phyloP scores from a whole-genome alignment of 1,140 invertebrate species.

The Micrasema longulum region DNA sequence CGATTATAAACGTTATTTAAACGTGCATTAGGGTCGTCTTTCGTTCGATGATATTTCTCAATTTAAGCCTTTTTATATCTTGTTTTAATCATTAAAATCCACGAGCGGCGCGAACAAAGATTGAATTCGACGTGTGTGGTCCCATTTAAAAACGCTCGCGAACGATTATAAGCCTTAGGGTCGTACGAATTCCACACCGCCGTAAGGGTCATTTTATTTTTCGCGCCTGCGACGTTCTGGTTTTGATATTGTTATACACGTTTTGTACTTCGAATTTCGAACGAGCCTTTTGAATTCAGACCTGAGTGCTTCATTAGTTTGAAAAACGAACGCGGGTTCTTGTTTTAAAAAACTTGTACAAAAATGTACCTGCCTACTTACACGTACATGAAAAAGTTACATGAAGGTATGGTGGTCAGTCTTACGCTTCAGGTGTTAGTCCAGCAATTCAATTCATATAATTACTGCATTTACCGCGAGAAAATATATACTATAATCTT shows the following conservation, averaged over 20 bases:
- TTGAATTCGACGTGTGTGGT: constrained; percentile 50
- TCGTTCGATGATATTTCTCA: not conserved
- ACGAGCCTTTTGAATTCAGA: not conserved
- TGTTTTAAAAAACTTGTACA: constrained; percentile 7
- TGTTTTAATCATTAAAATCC: constrained; percentile 40
- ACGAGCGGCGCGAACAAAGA: constrained; percentile 48
- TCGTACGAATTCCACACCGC: not conserved
- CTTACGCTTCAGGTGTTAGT: no score
- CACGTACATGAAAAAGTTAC: no score
- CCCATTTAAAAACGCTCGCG: not conserved
- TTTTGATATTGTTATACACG: not conserved
- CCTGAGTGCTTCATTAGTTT: constrained; percentile 34
- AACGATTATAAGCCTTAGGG: constrained; percentile 20
- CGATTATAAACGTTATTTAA: not conserved
- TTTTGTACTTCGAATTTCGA: constrained; percentile 1
- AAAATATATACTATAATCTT: no score
- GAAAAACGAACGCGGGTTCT: constrained; percentile 19
- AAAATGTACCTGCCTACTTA: no score
- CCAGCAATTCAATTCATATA: no score
- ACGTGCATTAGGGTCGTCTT: not conserved
- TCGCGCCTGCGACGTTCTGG: not conserved
- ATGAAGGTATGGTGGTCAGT: no score
- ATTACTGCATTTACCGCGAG: no score
- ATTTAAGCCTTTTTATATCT: constrained; percentile 7
- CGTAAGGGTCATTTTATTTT: not conserved